Percentiles rank a stretch among this genome's conserved stretches.
Conservation (phyloP, 2,888 invertebrate genomes). For the Leptinotarsa peninsularis region DNA sequence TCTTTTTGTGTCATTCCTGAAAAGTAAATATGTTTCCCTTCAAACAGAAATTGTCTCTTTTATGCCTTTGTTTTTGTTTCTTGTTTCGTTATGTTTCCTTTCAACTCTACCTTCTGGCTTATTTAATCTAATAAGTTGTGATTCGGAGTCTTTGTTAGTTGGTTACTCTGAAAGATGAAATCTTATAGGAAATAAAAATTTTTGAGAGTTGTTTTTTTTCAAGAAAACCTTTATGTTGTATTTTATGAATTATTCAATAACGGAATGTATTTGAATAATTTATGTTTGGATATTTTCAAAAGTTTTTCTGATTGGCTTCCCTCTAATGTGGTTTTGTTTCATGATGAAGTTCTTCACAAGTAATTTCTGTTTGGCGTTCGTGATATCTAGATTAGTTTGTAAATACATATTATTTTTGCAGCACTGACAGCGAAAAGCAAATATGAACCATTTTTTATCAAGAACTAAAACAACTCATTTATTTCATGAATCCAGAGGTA, state of each 20-base stretch:
- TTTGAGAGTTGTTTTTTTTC: background rate
- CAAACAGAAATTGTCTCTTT: slow-evolving; percentile 41
- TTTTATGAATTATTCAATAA: slow-evolving; percentile 2
- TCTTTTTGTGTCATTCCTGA: slow-evolving; percentile 58
- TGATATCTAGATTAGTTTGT: too few species aligned
- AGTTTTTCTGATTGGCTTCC: background rate
- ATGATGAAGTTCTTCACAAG: background rate
- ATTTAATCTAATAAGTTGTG: slow-evolving; percentile 34
- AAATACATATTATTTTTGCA: too few species aligned
- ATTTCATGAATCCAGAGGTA: too few species aligned
- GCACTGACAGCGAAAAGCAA: too few species aligned
- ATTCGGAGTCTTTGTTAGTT: slow-evolving; percentile 26
- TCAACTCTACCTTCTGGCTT: slow-evolving; percentile 33
- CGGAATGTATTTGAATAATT: background rate
- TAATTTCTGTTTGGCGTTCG: background rate
- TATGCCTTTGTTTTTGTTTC: slow-evolving; percentile 39
- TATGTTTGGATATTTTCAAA: background rate
- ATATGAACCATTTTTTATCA: too few species aligned
- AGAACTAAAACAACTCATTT: too few species aligned
- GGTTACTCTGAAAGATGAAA: slow-evolving; percentile 12
- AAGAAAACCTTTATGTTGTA: background rate
- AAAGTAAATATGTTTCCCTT: slow-evolving; percentile 58
- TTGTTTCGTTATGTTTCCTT: slow-evolving; percentile 34
- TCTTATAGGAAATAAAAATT: slow-evolving; percentile 4
- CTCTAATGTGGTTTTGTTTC: too few species aligned